phyloP scores from a whole-genome alignment of 2,113 vertebrate genomes.

The Penelope pileata region DNA sequence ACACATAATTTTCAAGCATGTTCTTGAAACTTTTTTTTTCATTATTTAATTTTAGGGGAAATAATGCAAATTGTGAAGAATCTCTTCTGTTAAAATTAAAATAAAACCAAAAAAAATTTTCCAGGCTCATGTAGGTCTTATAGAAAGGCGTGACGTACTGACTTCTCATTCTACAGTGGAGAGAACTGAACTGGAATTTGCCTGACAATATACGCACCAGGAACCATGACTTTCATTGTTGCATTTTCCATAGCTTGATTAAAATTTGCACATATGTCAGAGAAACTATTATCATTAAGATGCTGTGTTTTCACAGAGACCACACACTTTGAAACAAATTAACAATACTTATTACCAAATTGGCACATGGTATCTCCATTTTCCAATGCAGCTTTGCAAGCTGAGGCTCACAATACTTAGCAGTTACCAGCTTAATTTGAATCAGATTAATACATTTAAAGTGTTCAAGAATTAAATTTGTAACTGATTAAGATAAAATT shows the following conservation, averaged over 20 bases:
- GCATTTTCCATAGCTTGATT: slow-evolving; percentile 32
- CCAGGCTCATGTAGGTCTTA: neutral
- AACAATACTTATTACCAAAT: neutral
- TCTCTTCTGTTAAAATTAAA: neutral
- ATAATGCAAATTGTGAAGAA: neutral
- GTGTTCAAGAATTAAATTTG: neutral
- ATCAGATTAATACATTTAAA: slow-evolving; percentile 15
- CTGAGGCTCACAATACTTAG: neutral
- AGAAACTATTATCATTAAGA: slow-evolving; percentile 16
- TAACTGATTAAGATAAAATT: neutral
- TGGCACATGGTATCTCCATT: neutral
- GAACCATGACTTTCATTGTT: neutral
- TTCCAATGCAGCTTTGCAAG: neutral
- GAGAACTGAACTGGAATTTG: neutral
- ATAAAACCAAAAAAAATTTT: neutral
- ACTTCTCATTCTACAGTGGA: neutral
- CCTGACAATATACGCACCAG: neutral
- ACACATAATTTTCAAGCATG: neutral
- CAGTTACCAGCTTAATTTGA: slow-evolving; percentile 3
- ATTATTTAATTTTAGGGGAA: neutral
- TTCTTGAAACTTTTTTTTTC: neutral
- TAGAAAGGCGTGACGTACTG: neutral
- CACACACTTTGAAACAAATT: slow-evolving; percentile 24
- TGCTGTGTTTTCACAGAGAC: slow-evolving; percentile 15
- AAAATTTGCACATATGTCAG: slow-evolving; percentile 33